Conservation (phyloP, 1,140 invertebrate genomes). For the Temnothorax longispinosus region DNA sequence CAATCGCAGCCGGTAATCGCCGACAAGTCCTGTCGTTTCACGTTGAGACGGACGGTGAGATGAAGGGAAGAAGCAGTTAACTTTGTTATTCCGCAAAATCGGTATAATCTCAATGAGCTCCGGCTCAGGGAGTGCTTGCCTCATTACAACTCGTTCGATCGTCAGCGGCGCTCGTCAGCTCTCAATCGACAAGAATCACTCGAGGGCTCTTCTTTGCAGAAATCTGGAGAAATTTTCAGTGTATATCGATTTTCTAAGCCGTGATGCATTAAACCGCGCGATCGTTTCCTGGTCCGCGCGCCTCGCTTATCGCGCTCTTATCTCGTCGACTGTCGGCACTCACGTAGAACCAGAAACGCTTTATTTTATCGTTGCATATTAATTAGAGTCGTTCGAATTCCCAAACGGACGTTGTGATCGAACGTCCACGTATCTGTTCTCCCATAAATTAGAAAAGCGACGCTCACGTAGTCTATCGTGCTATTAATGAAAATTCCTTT, state of each 20-base stretch:
- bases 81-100: constrained; percentile 46
- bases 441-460: constrained; percentile 26
- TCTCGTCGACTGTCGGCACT: not conserved
- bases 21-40: not conserved
- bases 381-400: constrained; percentile 7
- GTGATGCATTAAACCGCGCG: not conserved
- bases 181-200: constrained; percentile 6
- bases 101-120: not conserved
- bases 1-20: not conserved
- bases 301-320: not conserved
- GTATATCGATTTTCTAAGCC: not conserved
- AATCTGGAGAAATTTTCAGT: not conserved
- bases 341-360: not conserved
- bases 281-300: not conserved
- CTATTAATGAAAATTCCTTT: not conserved
- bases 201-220: not conserved
- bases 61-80: constrained; percentile 20
- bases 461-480: not conserved
- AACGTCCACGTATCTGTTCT: not conserved
- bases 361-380: not conserved
- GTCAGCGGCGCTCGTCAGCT: constrained; percentile 30
- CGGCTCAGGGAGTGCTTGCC: not conserved
- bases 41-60: not conserved
- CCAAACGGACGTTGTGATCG: not conserved
- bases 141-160: constrained; percentile 18